Base-by-base conservation (phyloP, 92 coral and sea anemone genomes). In the Pocillopora grandis region DNA sequence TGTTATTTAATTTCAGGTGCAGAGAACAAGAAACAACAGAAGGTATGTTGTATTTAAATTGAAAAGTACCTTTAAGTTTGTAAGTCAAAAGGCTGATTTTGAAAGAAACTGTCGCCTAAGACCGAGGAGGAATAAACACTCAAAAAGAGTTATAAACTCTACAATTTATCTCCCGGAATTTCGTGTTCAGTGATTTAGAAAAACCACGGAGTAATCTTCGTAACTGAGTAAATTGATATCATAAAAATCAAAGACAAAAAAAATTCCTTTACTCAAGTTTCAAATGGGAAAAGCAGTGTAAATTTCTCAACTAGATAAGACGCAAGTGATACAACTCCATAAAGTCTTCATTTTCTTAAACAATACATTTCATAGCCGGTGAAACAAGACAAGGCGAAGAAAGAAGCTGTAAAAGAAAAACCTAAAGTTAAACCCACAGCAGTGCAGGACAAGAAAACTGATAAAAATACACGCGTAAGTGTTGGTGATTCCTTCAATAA, bases 21-120 rank as follows among this genome's bases (percentile, higher is more conserved):
- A 85, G 77, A 72, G 62, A 84, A 89, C 64, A 72, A 87, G 81
- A 80, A 77, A 58, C 69, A 76, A 62, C 78, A 75, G 48, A 84
- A 84, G 83, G 88, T 76, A 35, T 17, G 67, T 61, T n/a, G 2
- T 49, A 66, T 1, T 58, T 60, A 13, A 21, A 58, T 7, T 62
- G n/a, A 64, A 6, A 19, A 64, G 3, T 18, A 42, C 52, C 52
- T 42, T 42, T 3, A 42, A 42, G 52, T 42, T 42, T 42, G 4
- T 42, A 3, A 42, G 0, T 42, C 52, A 42, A 42, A 42, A 42
- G 52, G 52, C 52, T 42, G 52, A 42, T 42, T 42, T 42, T 7
- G 8, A 42, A 42, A 42, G 52, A 42, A 3, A 42, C 8, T 7
- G 8, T 7, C 5, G 8, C 52, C 4, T 42, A 7, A 42, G 52